Percentiles rank a stretch among this genome's conserved stretches.
Conservation (phyloP, 2,113 vertebrate genomes). For the Lepus timidus region DNA sequence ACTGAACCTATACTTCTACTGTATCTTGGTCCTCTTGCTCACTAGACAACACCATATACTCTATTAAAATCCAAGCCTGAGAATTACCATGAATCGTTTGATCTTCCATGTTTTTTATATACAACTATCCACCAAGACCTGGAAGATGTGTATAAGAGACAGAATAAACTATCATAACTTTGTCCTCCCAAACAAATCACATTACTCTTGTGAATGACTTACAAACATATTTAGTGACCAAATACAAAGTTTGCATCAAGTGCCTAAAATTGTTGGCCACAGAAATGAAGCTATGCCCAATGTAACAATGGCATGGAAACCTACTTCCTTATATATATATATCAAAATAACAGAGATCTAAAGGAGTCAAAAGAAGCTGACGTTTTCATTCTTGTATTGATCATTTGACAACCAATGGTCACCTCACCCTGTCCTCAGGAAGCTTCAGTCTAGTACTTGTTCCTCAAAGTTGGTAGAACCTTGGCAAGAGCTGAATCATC, state of each 20-base stretch:
- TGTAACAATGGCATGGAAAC: background rate
- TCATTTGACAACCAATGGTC: background rate
- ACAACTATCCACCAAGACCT: background rate
- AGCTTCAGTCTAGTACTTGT: background rate
- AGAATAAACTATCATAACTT: background rate
- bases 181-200: background rate
- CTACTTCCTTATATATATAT: background rate
- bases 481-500: background rate
- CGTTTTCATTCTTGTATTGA: conserved; percentile 22
- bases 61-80: background rate
- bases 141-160: no score
- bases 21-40: background rate
- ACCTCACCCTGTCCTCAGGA: background rate
- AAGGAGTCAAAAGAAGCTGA: background rate
- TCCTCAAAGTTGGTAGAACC: background rate
- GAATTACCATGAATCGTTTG: background rate
- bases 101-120: background rate
- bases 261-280: background rate
- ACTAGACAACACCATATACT: background rate
- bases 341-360: conserved; percentile 14
- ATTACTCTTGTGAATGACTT: background rate
- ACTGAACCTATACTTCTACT: background rate
- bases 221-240: background rate
- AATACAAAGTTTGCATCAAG: conserved; percentile 12
- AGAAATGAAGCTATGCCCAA: background rate